These are phyloP conservation scores for Paragorgia papillata DNA, from an alignment of 92 coral and sea anemone genomes.

Conservation along the genomic window DNA sequence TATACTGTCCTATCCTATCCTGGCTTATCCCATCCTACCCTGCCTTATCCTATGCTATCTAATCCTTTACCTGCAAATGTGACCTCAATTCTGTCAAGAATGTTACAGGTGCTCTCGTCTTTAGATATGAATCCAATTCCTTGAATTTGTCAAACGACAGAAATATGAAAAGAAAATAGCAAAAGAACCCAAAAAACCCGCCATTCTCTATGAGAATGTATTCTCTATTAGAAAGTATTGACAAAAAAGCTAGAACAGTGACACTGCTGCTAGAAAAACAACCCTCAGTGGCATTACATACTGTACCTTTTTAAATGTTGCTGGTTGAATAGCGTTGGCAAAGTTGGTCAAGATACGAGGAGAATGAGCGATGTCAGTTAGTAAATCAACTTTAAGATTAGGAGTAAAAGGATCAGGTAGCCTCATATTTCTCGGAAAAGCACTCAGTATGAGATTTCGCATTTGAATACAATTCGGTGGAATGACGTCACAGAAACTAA, in stretches of 20 bases:
- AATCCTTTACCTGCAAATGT: constrained; percentile 86
- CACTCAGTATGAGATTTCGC: constrained; percentile 95
- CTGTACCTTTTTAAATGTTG: constrained; percentile 94
- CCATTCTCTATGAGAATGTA: too few relatives aligned
- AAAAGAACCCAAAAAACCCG: too few relatives aligned
- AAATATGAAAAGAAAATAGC: too few relatives aligned
- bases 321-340: constrained; percentile 94
- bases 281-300: too few relatives aligned
- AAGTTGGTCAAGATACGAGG: constrained; percentile 94
- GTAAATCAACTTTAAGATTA: constrained; percentile 92
- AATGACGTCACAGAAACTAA: constrained; percentile 99
- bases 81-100: constrained; percentile 94
- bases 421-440: constrained; percentile 98
- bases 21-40: too few relatives aligned
- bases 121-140: constrained; percentile 97
- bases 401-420: constrained; percentile 99
- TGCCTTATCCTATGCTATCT: too few relatives aligned
- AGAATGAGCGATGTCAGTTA: constrained; percentile 96
- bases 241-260: too few relatives aligned
- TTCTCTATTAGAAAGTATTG: too few relatives aligned
- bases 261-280: too few relatives aligned
- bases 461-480: constrained; percentile 99
- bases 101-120: constrained; percentile 97
- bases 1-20: too few relatives aligned
- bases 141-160: too few relatives aligned